Conservation (phyloP, 2,113 vertebrate genomes). For the Microtus montanus region DNA sequence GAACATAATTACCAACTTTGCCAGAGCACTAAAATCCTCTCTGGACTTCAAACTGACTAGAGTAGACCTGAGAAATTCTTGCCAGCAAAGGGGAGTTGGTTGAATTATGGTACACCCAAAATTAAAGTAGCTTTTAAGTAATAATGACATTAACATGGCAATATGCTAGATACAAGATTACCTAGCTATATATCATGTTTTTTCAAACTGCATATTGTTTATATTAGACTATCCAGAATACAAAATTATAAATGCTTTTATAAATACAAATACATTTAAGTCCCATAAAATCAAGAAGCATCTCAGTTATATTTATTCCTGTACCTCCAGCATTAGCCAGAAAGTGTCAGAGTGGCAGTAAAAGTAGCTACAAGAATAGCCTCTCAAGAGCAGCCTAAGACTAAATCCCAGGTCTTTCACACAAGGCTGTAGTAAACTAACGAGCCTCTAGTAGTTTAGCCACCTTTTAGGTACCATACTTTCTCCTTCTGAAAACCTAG, state of each 20-base stretch:
- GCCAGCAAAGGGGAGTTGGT: not conserved
- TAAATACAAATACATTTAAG: not conserved
- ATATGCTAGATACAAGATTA: not conserved
- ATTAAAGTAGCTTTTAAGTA: not conserved
- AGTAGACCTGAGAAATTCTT: not conserved
- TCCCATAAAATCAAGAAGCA: not conserved
- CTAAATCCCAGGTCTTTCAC: not conserved
- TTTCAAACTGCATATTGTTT: not conserved
- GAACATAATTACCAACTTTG: not conserved
- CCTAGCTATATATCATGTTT: not conserved
- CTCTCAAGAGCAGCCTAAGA: not conserved
- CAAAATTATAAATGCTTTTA: not conserved
- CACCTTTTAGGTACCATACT: not conserved
- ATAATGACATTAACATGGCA: not conserved
- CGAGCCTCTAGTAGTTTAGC: not conserved
- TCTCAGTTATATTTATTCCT: not conserved
- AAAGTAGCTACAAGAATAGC: not conserved
- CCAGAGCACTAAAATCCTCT: constrained; percentile 22
- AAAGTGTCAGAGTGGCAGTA: not conserved
- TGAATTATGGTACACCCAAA: not conserved
- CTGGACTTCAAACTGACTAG: constrained; percentile 4
- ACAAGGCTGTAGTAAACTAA: not conserved
- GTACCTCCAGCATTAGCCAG: not conserved
- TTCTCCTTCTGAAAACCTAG: not conserved
- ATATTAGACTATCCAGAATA: not conserved